phyloP scores from a whole-genome alignment of 2,113 vertebrate species.

The Sorex araneus region DNA sequence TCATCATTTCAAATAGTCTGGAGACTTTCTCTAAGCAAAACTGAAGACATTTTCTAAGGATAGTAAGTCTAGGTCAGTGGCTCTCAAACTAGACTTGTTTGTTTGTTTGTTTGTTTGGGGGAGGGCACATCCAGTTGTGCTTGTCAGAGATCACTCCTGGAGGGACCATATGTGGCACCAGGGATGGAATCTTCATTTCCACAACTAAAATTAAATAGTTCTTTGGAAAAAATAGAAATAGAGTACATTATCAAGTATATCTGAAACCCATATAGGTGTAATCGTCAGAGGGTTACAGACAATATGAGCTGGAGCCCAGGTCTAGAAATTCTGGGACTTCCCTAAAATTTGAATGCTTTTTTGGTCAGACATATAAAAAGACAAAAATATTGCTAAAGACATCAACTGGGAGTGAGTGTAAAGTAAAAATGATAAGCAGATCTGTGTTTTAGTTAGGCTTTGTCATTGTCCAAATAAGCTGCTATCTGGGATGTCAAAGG shows the following conservation, averaged over 20 bases:
- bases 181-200: no score
- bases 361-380: slow-evolving; percentile 39
- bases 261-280: neutral
- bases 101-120: no score
- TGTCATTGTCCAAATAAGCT: slow-evolving; percentile 45
- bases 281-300: neutral
- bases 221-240: slow-evolving; percentile 19
- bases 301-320: slow-evolving; percentile 19
- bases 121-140: no score
- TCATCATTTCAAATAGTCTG: neutral
- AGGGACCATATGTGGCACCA: no score
- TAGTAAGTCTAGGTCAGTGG: neutral
- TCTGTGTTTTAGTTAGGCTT: slow-evolving; percentile 52
- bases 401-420: no score
- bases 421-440: neutral
- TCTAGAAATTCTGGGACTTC: slow-evolving; percentile 8
- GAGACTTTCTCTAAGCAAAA: neutral
- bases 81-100: slow-evolving; percentile 40
- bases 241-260: neutral
- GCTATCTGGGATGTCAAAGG: neutral
- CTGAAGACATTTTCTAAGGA: slow-evolving; percentile 1
- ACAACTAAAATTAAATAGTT: neutral
- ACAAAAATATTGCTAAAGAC: neutral
- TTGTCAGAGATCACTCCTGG: no score
- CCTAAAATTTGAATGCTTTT: slow-evolving; percentile 55